Evolutionary conservation across 2,888 invertebrate species (phyloP), one percentile per base, ranked within the genome.

Genomic region (Bembecia ichneumoniformis): DNA sequence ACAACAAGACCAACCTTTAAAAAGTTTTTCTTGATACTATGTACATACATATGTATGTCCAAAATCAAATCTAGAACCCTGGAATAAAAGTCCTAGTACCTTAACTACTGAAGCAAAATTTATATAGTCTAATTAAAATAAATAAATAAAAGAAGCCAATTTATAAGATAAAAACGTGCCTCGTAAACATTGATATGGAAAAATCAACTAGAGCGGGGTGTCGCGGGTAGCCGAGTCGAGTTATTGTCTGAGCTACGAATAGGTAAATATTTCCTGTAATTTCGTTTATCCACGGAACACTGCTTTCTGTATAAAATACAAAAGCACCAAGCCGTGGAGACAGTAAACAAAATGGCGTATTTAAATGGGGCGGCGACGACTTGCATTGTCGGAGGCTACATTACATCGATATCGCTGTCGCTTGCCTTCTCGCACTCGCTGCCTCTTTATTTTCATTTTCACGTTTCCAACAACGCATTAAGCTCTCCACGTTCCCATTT

Each of bases 301-400:
- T 73, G 79, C 81, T 81, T 82, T 75, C 75, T 76, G 74, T 74
- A 72, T 68, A 71, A 77, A 76, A 82, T 66, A 74, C 74, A 78
- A 82, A 28, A 75, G 77, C 73, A 64, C 64, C 28, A 64, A 68
- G 68, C 63, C 67, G 74, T 74, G 76, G 80, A 82, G 83, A 82
- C 80, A 77, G 77, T 82, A 76, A 76, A 86, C 86, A 87, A 87
- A 83, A 87, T 87, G 87, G 87, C 87, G 87, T 82, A 84, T 84
- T 87, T 86, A 86, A 87, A 86, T 83, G 87, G 86, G 86, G 86
- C 86, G 86, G 79, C 74, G 73, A 82, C 83, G 16, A 13, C 46
- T 46, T 77, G 79, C 78, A 81, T 82, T 80, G 80, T 81, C 68
- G 71, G 63, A 68, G 57, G 66, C 43, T 49, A 47, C 51, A 48